phyloP scores from a whole-genome alignment of 1,140 invertebrate genomes.

The Adoxophyes honmai region DNA sequence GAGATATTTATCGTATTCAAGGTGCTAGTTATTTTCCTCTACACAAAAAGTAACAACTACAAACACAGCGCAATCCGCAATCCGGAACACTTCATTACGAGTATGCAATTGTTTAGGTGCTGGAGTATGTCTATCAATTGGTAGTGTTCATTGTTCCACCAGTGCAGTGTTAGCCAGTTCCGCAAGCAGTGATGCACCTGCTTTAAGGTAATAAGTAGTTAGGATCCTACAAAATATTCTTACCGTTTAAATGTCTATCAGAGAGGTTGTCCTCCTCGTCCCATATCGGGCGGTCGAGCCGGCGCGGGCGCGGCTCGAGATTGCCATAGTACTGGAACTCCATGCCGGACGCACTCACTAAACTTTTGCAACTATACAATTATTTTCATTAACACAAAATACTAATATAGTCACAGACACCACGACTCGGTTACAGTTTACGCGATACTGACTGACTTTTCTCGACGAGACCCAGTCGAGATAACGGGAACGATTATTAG shows the following conservation, averaged over 20 bases:
- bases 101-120: no score
- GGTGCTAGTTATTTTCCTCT: neutral
- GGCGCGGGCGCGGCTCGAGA: conserved; percentile 44
- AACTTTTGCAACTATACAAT: conserved; percentile 21
- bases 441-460: conserved; percentile 60
- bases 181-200: no score
- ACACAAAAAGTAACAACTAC: neutral
- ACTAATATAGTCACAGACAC: conserved; percentile 35
- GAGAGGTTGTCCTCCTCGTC: conserved; percentile 67
- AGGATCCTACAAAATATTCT: conserved; percentile 25
- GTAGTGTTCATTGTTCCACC: no score
- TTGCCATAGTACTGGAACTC: conserved; percentile 67
- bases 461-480: conserved; percentile 47
- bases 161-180: no score
- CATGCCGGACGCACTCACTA: conserved; percentile 35
- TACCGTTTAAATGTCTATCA: conserved; percentile 61
- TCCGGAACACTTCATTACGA: no score
- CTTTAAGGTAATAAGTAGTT: no score
- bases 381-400: conserved; percentile 17
- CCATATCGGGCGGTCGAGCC: conserved; percentile 64
- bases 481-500: conserved; percentile 50
- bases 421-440: conserved; percentile 41
- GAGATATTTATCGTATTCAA: neutral
- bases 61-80: no score
- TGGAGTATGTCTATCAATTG: no score